Percentiles rank a stretch among this genome's conserved stretches.
These are phyloP conservation scores for Stenodema calcarata DNA, from an alignment of 2,888 invertebrate species.

Conservation along the genomic window DNA sequence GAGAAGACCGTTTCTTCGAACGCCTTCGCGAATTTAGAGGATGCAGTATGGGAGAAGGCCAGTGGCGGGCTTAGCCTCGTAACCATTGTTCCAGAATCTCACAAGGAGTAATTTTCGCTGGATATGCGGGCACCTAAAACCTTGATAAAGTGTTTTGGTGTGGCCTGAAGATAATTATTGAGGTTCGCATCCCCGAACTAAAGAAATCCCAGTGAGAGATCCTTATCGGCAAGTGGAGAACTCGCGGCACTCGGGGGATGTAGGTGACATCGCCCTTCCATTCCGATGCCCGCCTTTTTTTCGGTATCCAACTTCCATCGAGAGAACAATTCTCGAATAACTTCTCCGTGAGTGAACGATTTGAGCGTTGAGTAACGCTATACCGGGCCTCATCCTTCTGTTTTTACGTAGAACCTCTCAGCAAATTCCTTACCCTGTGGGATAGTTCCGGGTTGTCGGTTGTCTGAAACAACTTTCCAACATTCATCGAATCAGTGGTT, in stretches of 20 bases:
- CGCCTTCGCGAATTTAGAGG: background rate
- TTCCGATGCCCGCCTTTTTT: background rate
- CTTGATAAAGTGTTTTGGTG: conserved; percentile 6
- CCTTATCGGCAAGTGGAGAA: background rate
- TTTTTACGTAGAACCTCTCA: background rate
- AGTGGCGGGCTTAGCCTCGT: background rate
- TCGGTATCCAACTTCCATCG: background rate
- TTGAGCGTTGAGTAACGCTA: background rate
- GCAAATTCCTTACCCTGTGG: background rate
- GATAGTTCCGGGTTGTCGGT: background rate
- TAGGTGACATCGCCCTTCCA: background rate
- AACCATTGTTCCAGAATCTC: background rate
- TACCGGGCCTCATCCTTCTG: background rate
- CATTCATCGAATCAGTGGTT: background rate
- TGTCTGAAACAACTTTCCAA: background rate
- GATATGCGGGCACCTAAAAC: conserved; percentile 13
- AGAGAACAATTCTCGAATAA: background rate
- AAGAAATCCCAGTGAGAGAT: background rate
- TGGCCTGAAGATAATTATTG: background rate
- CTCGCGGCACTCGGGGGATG: background rate
- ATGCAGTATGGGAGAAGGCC: background rate
- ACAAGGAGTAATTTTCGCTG: background rate
- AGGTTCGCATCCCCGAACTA: background rate
- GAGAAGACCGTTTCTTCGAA: background rate
- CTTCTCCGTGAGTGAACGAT: background rate